Evolutionary conservation across 1,140 invertebrate genomes (phyloP).

Genomic region (Dysdera silvatica): DNA sequence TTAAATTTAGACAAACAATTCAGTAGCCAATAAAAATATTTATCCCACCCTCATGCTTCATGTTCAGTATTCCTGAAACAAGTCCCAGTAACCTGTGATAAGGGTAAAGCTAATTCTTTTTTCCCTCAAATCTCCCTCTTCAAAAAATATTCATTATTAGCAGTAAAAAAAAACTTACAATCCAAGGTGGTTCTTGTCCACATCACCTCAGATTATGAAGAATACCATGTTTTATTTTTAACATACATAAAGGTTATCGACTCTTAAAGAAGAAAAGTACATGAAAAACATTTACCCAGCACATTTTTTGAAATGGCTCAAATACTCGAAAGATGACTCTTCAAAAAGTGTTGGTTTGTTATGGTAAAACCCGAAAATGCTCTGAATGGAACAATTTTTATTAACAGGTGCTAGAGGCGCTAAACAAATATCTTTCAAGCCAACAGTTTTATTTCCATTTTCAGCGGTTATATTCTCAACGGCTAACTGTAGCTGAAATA

Average conservation of each 20-base stretch:
- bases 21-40: too few relatives aligned
- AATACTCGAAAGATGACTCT: slow-evolving; percentile 55
- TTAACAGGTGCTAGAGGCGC: slow-evolving; percentile 61
- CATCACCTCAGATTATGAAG: too few relatives aligned
- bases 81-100: too few relatives aligned
- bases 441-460: slow-evolving; percentile 37
- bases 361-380: slow-evolving; percentile 83
- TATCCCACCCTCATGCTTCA: too few relatives aligned
- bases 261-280: background rate
- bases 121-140: too few relatives aligned
- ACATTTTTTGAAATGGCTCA: slow-evolving; percentile 62
- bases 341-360: slow-evolving; percentile 51
- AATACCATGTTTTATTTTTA: too few relatives aligned
- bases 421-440: slow-evolving; percentile 78
- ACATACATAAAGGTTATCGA: background rate
- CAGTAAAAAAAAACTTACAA: too few relatives aligned
- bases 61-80: too few relatives aligned
- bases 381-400: slow-evolving; percentile 72
- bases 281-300: slow-evolving; percentile 37
- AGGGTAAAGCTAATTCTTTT: too few relatives aligned
- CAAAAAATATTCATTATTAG: too few relatives aligned
- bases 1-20: too few relatives aligned
- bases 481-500: slow-evolving; percentile 66
- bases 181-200: too few relatives aligned
- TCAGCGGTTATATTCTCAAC: slow-evolving; percentile 42